phyloP scores from a whole-genome alignment of 1,140 invertebrate species.

The Ips nitidus region DNA sequence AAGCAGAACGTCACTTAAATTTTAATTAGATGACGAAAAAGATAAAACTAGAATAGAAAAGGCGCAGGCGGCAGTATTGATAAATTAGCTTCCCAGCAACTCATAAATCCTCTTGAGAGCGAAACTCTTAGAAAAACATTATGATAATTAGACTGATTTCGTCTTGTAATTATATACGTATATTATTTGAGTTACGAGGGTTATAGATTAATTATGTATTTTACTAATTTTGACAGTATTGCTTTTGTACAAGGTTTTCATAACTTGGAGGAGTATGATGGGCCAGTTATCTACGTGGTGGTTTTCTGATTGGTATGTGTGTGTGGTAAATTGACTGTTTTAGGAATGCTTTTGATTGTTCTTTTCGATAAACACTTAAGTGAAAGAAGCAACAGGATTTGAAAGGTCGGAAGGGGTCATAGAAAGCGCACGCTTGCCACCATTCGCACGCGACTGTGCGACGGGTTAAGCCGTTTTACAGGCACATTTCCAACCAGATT shows the following conservation, averaged over 20 bases:
- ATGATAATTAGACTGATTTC: not conserved
- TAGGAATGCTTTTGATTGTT: conserved; percentile 45
- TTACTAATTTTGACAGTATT: not conserved
- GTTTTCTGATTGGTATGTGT: not conserved
- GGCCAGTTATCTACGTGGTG: not conserved
- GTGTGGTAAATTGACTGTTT: conserved; percentile 7
- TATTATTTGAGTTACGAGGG: not conserved
- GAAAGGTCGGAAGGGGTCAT: conserved; percentile 48
- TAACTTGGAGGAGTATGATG: not conserved
- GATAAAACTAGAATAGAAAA: not conserved
- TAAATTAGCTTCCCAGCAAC: not conserved
- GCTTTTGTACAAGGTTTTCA: not conserved
- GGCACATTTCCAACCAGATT: conserved; percentile 46
- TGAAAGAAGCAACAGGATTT: conserved; percentile 51
- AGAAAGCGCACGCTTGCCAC: conserved; percentile 46
- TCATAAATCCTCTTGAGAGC: not conserved
- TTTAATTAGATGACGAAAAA: not conserved
- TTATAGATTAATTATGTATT: not conserved
- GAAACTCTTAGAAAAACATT: not conserved
- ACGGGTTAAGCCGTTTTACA: conserved; percentile 41
- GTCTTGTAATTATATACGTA: not conserved
- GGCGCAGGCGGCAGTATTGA: not conserved
- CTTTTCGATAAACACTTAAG: conserved; percentile 47
- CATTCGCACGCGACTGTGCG: conserved; percentile 47
- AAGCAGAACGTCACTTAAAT: too few relatives aligned